Evolutionary conservation across 1,140 invertebrate species (phyloP).

Genomic region (Lepidurus apus): DNA sequence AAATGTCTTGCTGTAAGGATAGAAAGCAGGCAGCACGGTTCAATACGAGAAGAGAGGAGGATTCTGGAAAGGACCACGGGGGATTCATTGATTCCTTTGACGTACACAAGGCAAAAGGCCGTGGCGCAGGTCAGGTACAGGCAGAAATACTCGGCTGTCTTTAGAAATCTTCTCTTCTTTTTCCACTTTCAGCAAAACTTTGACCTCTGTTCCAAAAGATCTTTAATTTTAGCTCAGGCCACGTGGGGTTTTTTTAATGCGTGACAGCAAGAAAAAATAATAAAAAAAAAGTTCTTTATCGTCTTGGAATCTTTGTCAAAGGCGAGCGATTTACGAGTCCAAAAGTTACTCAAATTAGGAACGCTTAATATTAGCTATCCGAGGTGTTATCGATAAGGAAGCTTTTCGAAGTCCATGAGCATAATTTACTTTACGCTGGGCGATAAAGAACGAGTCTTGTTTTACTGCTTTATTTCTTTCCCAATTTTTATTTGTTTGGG

Average conservation of each 20-base stretch:
- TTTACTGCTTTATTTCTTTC: neutral
- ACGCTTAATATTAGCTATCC: neutral
- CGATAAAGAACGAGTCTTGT: neutral
- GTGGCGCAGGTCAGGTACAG: neutral
- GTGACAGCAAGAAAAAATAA: neutral
- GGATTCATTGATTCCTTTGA: conserved; percentile 20
- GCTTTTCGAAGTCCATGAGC: neutral
- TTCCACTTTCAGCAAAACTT: neutral
- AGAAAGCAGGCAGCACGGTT: neutral
- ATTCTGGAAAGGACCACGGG: conserved; percentile 12
- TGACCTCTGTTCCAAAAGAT: neutral
- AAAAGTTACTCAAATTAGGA: conserved; percentile 16
- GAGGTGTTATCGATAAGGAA: neutral
- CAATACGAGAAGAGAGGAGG: conserved; percentile 7
- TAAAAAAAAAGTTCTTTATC: neutral
- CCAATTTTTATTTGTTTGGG: neutral
- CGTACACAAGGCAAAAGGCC: conserved; percentile 17
- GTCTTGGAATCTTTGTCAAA: neutral
- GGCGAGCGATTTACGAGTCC: neutral
- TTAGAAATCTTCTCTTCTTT: neutral
- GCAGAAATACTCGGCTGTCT: neutral
- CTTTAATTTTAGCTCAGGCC: neutral
- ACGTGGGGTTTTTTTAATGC: neutral
- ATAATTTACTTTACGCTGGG: neutral
- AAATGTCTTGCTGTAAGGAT: neutral